Evolutionary conservation across 2,113 vertebrate genomes (phyloP).

Genomic region (Phalacrocorax pelagicus): DNA sequence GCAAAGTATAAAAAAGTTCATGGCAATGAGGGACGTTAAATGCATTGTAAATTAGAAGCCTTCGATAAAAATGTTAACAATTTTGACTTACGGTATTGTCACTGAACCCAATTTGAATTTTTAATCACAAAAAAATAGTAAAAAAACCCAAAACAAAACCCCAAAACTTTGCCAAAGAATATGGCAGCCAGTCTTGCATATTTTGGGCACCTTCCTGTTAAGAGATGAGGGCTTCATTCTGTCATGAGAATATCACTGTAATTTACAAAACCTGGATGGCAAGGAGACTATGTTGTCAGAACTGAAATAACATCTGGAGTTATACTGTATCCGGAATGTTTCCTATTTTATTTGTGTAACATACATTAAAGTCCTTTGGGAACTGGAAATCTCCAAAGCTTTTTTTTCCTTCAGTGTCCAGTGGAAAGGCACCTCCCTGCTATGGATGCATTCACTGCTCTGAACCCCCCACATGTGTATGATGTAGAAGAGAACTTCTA

Average conservation of each 20-base stretch:
- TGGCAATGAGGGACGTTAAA: neutral
- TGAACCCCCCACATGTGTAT: neutral
- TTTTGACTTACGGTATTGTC: neutral
- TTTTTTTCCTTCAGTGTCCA: neutral
- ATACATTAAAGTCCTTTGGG: too few species aligned
- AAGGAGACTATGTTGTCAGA: neutral
- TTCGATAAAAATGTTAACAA: neutral
- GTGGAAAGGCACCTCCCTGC: neutral
- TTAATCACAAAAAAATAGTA: neutral
- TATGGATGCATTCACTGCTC: neutral
- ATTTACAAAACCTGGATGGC: neutral
- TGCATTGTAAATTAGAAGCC: neutral
- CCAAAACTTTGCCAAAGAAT: neutral
- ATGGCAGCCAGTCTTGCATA: neutral
- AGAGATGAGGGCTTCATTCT: neutral
- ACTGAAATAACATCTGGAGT: neutral
- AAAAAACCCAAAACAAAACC: neutral
- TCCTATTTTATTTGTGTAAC: neutral
- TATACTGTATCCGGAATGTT: neutral
- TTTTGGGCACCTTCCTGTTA: neutral
- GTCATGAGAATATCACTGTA: neutral
- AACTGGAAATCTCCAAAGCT: neutral
- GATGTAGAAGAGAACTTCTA: neutral
- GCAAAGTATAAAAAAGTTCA: neutral
- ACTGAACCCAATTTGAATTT: neutral